These are phyloP conservation scores for Heliothis virescens DNA, from an alignment of 1,140 invertebrate species.

Conservation along the genomic window DNA sequence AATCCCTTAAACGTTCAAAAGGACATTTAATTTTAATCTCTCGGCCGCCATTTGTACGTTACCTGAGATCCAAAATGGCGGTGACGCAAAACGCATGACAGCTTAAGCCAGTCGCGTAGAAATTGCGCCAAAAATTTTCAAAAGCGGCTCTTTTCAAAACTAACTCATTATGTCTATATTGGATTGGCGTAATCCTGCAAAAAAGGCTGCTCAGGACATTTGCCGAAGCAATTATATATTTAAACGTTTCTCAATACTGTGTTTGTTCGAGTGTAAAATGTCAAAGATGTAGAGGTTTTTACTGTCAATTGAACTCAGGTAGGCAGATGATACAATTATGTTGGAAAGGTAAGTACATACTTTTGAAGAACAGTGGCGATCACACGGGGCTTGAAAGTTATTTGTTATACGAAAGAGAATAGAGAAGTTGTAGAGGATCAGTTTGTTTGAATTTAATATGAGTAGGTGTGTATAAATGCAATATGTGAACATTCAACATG, in stretches of 20 bases:
- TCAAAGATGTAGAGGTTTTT: conserved; percentile 1
- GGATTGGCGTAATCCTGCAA: conserved; percentile 38
- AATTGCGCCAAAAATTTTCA: background rate
- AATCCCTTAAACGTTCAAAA: conserved; percentile 32
- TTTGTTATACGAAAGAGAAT: background rate
- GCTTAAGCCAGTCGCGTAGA: background rate
- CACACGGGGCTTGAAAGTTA: background rate
- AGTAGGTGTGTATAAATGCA: too few relatives aligned
- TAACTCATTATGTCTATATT: conserved; percentile 17
- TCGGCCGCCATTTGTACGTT: conserved; percentile 1
- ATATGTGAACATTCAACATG: too few relatives aligned
- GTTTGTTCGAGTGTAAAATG: conserved; percentile 27
- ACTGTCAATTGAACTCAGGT: conserved; percentile 17
- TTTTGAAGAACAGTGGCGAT: background rate
- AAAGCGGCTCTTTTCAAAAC: background rate
- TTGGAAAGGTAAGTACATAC: background rate
- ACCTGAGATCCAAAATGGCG: conserved; percentile 13
- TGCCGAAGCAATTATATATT: conserved; percentile 27
- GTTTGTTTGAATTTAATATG: too few relatives aligned
- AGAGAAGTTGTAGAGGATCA: too few relatives aligned
- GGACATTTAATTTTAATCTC: conserved; percentile 42
- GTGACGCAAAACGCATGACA: conserved; percentile 28
- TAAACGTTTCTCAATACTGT: conserved; percentile 29
- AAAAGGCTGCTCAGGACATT: conserved; percentile 15
- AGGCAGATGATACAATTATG: conserved; percentile 33